Percentiles rank a stretch among this genome's conserved stretches.
Evolutionary conservation across 2,797 vertebrate species (phyloP).

Genomic region (Naso thynnoides): DNA sequence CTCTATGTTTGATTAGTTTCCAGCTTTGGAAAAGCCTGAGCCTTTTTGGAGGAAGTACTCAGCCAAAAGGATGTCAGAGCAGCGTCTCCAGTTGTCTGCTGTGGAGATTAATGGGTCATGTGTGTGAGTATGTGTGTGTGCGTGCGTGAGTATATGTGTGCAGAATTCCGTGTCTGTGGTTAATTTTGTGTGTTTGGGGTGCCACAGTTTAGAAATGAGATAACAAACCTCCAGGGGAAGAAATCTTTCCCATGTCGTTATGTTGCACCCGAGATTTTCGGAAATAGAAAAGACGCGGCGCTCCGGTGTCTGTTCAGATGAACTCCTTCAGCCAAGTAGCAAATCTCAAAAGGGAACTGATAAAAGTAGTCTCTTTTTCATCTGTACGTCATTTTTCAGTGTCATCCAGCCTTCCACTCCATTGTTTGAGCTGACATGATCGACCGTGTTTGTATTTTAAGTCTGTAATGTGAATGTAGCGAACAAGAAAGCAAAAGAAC

Average conservation of each 20-base stretch:
- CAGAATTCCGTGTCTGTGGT: constrained; percentile 72
- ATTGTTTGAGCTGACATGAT: constrained; percentile 48
- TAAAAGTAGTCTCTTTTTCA: constrained; percentile 49
- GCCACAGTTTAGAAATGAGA: constrained; percentile 63
- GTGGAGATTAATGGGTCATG: constrained; percentile 81
- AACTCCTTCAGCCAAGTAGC: constrained; percentile 63
- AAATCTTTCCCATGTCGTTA: constrained; percentile 67
- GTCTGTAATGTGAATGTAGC: constrained; percentile 69
- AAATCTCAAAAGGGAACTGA: constrained; percentile 53
- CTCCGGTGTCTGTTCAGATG: constrained; percentile 47
- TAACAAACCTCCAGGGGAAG: constrained; percentile 55
- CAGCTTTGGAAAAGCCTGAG: constrained; percentile 77
- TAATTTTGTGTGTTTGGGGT: constrained; percentile 69
- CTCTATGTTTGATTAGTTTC: constrained; percentile 83
- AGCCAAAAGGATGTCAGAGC: constrained; percentile 81
- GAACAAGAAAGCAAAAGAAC: constrained; percentile 57
- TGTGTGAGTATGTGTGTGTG: constrained; percentile 37
- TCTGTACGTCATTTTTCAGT: constrained; percentile 54
- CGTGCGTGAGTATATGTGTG: constrained; percentile 60
- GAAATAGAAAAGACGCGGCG: constrained; percentile 60
- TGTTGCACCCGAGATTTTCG: constrained; percentile 72
- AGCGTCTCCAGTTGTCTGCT: constrained; percentile 82
- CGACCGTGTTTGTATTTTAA: constrained; percentile 63
- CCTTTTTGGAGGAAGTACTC: constrained; percentile 75
- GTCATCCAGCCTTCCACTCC: constrained; percentile 48